These are phyloP conservation scores for Nesogale talazaci DNA, from an alignment of 2,113 vertebrate genomes.

Conservation along the genomic window DNA sequence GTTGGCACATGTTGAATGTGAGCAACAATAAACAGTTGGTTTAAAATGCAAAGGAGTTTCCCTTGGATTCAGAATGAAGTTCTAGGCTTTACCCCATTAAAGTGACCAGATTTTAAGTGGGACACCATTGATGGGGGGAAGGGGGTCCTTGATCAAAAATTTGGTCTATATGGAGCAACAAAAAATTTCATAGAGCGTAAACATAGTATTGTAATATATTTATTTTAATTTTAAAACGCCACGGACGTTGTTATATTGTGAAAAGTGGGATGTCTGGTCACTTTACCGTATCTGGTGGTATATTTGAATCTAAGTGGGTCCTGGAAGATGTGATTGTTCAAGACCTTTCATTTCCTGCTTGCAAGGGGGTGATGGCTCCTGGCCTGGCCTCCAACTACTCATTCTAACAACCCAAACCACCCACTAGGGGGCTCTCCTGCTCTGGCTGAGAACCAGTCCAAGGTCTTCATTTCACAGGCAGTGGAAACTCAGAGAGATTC, in stretches of 20 bases:
- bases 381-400: not conserved
- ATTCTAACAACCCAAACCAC: not conserved
- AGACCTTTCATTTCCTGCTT: not conserved
- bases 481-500: not conserved
- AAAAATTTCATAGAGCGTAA: no score
- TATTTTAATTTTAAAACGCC: no score
- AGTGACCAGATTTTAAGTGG: no score
- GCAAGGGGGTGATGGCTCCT: not conserved
- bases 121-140: no score
- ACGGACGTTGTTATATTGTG: no score
- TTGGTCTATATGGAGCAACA: no score
- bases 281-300: not conserved
- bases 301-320: not conserved
- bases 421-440: not conserved
- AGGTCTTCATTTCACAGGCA: not conserved
- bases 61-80: slow-evolving; percentile 26
- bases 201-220: no score
- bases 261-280: no score
- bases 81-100: no score
- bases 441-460: not conserved
- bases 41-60: slow-evolving; percentile 44
- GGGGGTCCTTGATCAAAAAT: no score
- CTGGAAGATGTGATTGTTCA: not conserved
- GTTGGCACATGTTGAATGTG: not conserved
- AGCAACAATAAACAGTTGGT: not conserved